phyloP scores from a whole-genome alignment of 2,797 vertebrate species.

The Buphagus erythrorhynchus region DNA sequence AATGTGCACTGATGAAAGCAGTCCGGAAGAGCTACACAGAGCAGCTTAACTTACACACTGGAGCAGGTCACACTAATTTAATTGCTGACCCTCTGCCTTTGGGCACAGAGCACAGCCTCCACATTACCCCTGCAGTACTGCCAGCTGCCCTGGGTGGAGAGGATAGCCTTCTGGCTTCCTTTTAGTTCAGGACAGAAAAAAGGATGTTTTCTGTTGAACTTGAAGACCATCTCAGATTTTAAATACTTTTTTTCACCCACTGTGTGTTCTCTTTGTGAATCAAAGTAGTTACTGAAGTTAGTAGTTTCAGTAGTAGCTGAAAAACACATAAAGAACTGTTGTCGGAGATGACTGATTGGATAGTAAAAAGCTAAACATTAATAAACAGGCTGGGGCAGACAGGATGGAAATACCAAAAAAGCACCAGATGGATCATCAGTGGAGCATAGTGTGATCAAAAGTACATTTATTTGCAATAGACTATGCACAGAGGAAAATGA shows the following conservation, averaged over 20 bases:
- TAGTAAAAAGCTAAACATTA: not conserved
- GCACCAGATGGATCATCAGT: not conserved
- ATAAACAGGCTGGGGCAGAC: not conserved
- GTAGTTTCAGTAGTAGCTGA: not conserved
- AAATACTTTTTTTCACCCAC: not conserved
- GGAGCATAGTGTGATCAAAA: not conserved
- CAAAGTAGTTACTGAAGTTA: not conserved
- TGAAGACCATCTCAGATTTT: not conserved
- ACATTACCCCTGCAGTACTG: not conserved
- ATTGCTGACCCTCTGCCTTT: not conserved
- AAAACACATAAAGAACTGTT: not conserved
- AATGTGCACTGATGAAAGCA: not conserved
- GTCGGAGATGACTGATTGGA: not conserved
- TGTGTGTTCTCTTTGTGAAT: not conserved
- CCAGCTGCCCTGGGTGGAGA: not conserved
- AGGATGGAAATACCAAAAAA: not conserved
- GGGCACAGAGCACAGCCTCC: not conserved
- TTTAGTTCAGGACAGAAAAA: not conserved
- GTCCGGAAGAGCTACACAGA: not conserved
- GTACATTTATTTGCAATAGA: not conserved
- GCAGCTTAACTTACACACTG: not conserved
- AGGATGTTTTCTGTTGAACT: not conserved
- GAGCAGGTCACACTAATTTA: not conserved
- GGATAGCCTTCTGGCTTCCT: not conserved
- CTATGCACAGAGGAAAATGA: not conserved